A percentile compares a stretch with the other conserved stretches of the same genome.
Evolutionary conservation across 2,888 invertebrate species (phyloP).

Genomic region (Drosophila differens): DNA sequence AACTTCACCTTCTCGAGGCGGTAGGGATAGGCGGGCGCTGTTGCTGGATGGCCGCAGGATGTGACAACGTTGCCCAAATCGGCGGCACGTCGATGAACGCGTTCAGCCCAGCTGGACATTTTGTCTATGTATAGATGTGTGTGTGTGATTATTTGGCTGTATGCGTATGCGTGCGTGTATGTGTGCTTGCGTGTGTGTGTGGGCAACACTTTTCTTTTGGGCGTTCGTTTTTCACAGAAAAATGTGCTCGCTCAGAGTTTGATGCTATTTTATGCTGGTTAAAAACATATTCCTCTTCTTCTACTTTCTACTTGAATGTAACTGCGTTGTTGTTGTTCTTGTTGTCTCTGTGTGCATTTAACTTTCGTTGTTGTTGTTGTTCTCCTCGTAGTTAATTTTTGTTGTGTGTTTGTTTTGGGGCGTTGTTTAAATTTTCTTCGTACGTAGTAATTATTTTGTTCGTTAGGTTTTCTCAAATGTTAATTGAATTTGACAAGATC

Average conservation of each 20-base stretch:
- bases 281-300: constrained; percentile 60
- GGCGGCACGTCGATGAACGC: constrained; percentile 96
- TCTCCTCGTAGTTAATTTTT: constrained; percentile 43
- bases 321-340: constrained; percentile 50
- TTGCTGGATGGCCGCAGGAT: constrained; percentile 94
- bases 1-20: constrained; percentile 97
- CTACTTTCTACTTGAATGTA: constrained; percentile 70
- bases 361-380: constrained; percentile 48
- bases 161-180: constrained; percentile 26
- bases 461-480: constrained; percentile 43
- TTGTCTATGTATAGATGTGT: constrained; percentile 39
- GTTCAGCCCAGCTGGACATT: constrained; percentile 96
- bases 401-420: constrained; percentile 49
- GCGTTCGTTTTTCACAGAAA: constrained; percentile 71
- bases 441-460: constrained; percentile 40
- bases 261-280: constrained; percentile 70
- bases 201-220: constrained; percentile 65
- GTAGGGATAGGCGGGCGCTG: constrained; percentile 90
- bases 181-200: constrained; percentile 25
- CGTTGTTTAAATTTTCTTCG: constrained; percentile 66
- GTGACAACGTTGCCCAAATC: constrained; percentile 96
- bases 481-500: constrained; percentile 39
- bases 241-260: constrained; percentile 73
- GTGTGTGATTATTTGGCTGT: constrained; percentile 44
- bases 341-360: constrained; percentile 54